Evolutionary conservation across 2,113 vertebrate genomes (phyloP).

Genomic region (Tamias sibiricus): DNA sequence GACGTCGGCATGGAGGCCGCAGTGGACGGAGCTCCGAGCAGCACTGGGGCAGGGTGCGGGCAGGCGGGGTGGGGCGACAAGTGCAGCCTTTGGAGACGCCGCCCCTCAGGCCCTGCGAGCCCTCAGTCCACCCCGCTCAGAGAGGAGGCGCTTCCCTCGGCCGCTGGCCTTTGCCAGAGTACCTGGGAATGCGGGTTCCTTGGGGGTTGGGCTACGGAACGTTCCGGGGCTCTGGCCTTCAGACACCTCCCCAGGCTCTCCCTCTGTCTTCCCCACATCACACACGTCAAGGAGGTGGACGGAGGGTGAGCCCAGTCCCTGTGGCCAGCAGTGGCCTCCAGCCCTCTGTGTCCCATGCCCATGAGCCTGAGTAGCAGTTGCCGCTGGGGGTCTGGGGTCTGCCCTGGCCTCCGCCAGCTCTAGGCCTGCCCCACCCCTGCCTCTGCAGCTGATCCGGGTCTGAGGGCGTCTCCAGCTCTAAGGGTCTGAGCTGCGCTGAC

Average conservation of each 20-base stretch:
- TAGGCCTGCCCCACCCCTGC: background rate
- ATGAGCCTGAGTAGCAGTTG: background rate
- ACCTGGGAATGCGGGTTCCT: background rate
- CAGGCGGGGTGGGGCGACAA: background rate
- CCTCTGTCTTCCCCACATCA: background rate
- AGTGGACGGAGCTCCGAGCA: background rate
- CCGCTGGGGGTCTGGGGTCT: too few relatives aligned
- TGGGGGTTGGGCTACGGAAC: background rate
- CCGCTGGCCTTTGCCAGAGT: background rate
- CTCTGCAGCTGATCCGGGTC: rapidly evolving
- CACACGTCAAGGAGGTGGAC: background rate
- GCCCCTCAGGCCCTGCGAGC: background rate
- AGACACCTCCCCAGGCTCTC: rapidly evolving
- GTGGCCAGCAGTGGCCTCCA: background rate
- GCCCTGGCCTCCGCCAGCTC: background rate
- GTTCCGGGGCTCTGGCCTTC: background rate
- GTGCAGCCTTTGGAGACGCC: background rate
- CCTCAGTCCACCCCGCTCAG: background rate
- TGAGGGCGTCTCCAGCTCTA: background rate
- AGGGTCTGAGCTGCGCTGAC: background rate
- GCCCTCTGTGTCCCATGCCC: background rate
- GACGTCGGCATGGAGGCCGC: too few relatives aligned
- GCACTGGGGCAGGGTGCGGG: background rate
- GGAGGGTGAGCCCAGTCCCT: background rate
- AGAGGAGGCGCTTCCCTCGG: too few relatives aligned